Percentiles rank a stretch among this genome's conserved stretches.
Conservation (phyloP, 2,797 vertebrate genomes). For the Perodicticus potto region DNA sequence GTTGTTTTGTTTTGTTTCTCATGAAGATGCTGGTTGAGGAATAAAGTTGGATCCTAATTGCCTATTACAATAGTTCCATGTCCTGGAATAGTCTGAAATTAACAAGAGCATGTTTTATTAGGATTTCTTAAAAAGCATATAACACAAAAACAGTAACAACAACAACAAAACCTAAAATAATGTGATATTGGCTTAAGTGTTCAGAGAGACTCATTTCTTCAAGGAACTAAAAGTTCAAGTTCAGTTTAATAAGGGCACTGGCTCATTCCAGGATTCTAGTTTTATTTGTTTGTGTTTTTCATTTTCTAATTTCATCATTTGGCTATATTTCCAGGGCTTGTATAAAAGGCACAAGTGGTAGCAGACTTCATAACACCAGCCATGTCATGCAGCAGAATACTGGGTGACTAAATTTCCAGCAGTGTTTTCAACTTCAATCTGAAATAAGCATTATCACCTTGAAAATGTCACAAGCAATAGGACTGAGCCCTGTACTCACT, state of each 20-base stretch:
- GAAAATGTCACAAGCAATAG: not conserved
- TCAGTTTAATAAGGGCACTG: not conserved
- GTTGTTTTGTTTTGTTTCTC: not conserved
- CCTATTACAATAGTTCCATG: not conserved
- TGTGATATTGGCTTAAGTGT: not conserved
- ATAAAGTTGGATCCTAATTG: not conserved
- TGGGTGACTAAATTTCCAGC: not conserved
- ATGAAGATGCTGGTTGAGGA: not conserved
- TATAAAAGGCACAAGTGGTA: not conserved
- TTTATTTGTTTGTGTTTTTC: not conserved
- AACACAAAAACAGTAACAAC: not conserved
- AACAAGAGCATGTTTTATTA: not conserved
- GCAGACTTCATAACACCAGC: not conserved
- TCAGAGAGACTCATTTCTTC: slow-evolving; percentile 8
- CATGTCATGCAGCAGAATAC: not conserved
- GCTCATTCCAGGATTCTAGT: not conserved
- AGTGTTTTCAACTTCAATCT: not conserved
- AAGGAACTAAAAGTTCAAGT: slow-evolving; percentile 24
- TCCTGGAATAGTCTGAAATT: not conserved
- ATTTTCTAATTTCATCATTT: slow-evolving; percentile 44
- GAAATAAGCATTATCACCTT: not conserved
- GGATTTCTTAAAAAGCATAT: not conserved
- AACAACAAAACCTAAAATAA: not conserved
- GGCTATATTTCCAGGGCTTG: not conserved
- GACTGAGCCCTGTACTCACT: not conserved